Evolutionary conservation across 2,113 vertebrate species (phyloP).

Genomic region (Maccullochella peelii): DNA sequence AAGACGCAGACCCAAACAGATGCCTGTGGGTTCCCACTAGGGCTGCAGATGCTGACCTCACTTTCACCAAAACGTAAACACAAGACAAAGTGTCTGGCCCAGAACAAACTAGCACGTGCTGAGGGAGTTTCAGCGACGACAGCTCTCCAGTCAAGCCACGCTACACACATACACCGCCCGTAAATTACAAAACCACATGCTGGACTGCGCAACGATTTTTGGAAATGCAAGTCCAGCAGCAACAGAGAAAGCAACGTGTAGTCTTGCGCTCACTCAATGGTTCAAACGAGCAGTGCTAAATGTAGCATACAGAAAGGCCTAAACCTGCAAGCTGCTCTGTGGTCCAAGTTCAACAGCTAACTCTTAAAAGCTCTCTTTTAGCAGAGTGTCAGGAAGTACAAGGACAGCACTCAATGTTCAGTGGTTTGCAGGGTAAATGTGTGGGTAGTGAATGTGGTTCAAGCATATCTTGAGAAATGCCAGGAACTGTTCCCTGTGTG

Average conservation of each 20-base stretch:
- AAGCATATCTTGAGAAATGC: neutral
- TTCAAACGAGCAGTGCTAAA: neutral
- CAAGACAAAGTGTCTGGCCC: conserved; percentile 57
- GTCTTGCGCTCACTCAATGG: neutral
- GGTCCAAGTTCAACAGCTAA: neutral
- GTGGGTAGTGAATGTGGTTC: neutral
- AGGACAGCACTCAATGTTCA: neutral
- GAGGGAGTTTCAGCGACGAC: conserved; percentile 32
- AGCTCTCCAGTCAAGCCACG: neutral
- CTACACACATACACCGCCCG: neutral
- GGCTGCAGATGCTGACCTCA: conserved; percentile 66
- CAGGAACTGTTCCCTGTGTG: neutral
- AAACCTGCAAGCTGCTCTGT: neutral
- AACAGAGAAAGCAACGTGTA: neutral
- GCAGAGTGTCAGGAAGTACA: neutral
- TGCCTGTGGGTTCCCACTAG: conserved; percentile 63
- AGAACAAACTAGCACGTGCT: conserved; percentile 73
- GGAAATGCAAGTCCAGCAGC: neutral
- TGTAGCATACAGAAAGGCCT: neutral
- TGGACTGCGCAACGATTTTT: neutral
- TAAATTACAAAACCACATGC: conserved; percentile 40
- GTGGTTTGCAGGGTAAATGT: too few relatives aligned
- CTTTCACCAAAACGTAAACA: conserved; percentile 73
- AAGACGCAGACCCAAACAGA: conserved; percentile 65
- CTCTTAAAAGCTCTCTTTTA: conserved; percentile 12